Conservation (phyloP, 2,113 vertebrate genomes). For the Erythrolamprus reginae region DNA sequence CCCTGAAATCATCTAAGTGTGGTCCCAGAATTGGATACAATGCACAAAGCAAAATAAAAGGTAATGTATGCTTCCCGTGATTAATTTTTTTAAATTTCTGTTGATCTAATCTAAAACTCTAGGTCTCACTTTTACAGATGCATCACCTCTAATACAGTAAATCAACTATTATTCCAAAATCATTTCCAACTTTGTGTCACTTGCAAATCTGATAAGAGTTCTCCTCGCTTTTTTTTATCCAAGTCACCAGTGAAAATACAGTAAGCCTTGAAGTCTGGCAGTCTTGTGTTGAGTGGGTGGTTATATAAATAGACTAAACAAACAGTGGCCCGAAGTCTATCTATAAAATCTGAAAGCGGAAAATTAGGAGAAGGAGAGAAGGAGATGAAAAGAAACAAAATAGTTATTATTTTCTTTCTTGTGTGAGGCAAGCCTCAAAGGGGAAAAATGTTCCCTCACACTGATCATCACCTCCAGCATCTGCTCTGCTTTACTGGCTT, state of each 20-base stretch:
- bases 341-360: not conserved
- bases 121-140: not conserved
- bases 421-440: not conserved
- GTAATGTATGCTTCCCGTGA: not conserved
- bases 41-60: not conserved
- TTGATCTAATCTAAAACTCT: not conserved
- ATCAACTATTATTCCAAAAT: not conserved
- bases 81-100: not conserved
- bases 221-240: not conserved
- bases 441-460: not conserved
- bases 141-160: not conserved
- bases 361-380: not conserved
- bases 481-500: constrained; percentile 1
- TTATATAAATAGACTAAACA: not conserved
- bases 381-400: not conserved
- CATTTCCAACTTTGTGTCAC: not conserved
- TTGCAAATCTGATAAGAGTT: not conserved
- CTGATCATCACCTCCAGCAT: not conserved
- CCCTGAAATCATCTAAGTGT: not conserved
- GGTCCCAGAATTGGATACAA: not conserved
- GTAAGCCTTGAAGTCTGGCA: not conserved
- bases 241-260: not conserved
- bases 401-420: not conserved
- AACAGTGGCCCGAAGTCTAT: not conserved
- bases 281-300: not conserved